These are phyloP conservation scores for Apogon talboti DNA, from an alignment of 2,797 vertebrate species.

Conservation along the genomic window DNA sequence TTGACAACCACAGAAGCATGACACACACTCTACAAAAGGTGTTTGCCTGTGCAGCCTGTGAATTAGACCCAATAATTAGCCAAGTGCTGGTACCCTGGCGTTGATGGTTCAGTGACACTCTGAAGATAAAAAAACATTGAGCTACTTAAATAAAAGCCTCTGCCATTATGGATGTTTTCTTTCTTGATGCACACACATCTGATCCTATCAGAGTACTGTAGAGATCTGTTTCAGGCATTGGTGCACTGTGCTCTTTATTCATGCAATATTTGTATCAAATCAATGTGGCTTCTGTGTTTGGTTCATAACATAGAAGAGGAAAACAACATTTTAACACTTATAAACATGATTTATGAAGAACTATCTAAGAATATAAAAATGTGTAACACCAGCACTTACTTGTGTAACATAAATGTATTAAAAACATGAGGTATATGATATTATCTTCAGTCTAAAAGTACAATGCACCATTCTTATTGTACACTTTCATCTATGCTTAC, in stretches of 20 bases:
- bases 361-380: no score
- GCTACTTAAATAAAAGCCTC: conserved; percentile 78
- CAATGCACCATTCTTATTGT: no score
- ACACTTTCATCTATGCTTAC: background rate
- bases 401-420: no score
- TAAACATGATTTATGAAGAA: no score
- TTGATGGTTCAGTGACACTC: conserved; percentile 82
- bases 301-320: background rate
- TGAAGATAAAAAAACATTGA: conserved; percentile 65
- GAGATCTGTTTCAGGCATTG: conserved; percentile 55
- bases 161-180: conserved; percentile 72
- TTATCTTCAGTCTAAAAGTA: no score
- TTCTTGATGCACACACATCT: conserved; percentile 39
- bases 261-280: conserved; percentile 27
- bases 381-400: no score
- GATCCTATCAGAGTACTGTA: conserved; percentile 74
- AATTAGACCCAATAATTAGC: conserved; percentile 81
- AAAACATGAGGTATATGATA: no score
- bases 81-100: conserved; percentile 82
- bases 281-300: conserved; percentile 2
- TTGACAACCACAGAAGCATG: conserved; percentile 72
- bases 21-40: conserved; percentile 67
- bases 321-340: no score
- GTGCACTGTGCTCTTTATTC: conserved; percentile 11
- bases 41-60: conserved; percentile 65